phyloP scores from a whole-genome alignment of 2,113 vertebrate genomes.

The Sterrhoptilus dennistouni region DNA sequence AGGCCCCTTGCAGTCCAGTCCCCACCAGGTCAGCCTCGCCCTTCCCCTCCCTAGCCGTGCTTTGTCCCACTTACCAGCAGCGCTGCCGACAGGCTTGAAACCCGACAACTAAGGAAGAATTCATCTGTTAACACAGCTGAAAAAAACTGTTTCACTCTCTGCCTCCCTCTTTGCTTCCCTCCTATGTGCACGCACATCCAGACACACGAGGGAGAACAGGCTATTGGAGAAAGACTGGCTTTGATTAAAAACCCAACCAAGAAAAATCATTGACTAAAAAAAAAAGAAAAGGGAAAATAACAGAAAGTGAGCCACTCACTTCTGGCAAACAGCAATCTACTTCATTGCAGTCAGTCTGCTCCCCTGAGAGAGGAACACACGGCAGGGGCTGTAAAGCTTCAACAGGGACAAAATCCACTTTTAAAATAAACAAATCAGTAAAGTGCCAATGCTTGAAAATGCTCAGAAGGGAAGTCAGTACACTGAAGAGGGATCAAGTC shows the following conservation, averaged over 20 bases:
- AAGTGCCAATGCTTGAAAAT: background rate
- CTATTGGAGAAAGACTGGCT: background rate
- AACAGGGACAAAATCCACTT: background rate
- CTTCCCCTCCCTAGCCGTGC: background rate
- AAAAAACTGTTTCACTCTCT: background rate
- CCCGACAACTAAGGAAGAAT: conserved; percentile 61
- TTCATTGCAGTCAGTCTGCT: background rate
- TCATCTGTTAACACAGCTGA: conserved; percentile 38
- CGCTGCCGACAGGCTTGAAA: conserved; percentile 49
- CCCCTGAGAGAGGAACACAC: background rate
- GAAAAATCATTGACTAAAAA: background rate
- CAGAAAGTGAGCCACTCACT: background rate
- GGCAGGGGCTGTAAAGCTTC: background rate
- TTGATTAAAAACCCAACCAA: background rate
- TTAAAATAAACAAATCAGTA: background rate
- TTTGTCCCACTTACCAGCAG: conserved; percentile 54
- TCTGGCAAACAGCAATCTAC: background rate
- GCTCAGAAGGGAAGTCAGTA: background rate
- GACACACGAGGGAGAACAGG: background rate
- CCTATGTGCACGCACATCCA: background rate
- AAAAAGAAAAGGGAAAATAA: background rate
- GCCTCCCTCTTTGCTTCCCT: background rate
- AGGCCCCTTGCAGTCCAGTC: background rate
- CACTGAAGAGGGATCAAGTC: background rate
- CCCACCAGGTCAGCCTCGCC: background rate